Conservation (phyloP, 2,888 invertebrate species). For the Lacanobia oleracea region DNA sequence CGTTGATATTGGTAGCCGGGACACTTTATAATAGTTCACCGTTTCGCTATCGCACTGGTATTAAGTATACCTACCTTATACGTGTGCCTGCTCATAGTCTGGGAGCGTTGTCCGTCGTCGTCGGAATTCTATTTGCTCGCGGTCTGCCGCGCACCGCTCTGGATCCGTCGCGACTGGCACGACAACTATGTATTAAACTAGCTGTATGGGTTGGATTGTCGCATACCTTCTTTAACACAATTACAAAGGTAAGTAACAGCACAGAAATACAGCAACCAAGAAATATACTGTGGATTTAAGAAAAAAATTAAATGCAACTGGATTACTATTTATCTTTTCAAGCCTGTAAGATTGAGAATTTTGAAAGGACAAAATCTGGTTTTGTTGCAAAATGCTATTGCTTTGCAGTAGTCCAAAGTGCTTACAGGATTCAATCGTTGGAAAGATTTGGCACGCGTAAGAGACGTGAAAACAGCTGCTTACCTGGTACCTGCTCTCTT, state of each 20-base stretch:
- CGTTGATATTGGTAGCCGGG: too few species aligned
- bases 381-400: conserved; percentile 16
- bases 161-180: conserved; percentile 28
- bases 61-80: too few species aligned
- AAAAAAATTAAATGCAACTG: not conserved
- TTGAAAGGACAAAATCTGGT: not conserved
- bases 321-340: not conserved
- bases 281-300: not conserved
- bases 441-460: not conserved
- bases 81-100: not conserved
- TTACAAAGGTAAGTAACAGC: not conserved
- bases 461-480: too few species aligned
- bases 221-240: conserved; percentile 10
- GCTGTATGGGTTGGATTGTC: conserved; percentile 1
- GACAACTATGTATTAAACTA: conserved; percentile 49
- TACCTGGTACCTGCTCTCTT: too few species aligned
- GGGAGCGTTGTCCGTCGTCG: not conserved
- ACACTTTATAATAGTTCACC: too few species aligned
- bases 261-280: not conserved
- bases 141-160: conserved; percentile 22
- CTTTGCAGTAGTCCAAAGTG: conserved; percentile 1
- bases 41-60: too few species aligned
- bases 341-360: not conserved
- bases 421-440: conserved; percentile 14
- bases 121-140: conserved; percentile 50